A percentile compares a stretch with the other conserved stretches of the same genome.
These are phyloP conservation scores for Channa argus DNA, from an alignment of 2,113 vertebrate species.

Conservation along the genomic window DNA sequence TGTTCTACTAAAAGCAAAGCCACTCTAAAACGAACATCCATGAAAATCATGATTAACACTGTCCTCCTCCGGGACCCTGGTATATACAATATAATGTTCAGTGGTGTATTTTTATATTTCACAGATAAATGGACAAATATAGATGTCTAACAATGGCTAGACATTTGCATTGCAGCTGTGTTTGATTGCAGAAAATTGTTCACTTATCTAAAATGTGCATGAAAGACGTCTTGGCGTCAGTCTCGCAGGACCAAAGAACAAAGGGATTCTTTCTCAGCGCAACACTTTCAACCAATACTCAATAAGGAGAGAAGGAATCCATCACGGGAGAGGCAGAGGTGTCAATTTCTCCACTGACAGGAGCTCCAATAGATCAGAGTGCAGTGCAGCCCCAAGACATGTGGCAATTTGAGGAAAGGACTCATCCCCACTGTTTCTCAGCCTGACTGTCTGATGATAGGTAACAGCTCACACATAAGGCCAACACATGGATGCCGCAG, in stretches of 20 bases:
- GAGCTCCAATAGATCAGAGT: constrained; percentile 31
- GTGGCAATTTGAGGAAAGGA: constrained; percentile 10
- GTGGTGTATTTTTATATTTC: constrained; percentile 35
- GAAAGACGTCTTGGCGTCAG: constrained; percentile 27
- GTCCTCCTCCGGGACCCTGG: constrained; percentile 23
- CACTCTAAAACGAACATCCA: constrained; percentile 1
- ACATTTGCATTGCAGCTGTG: constrained; percentile 31
- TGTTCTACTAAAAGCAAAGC: constrained; percentile 11
- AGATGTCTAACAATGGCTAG: constrained; percentile 19
- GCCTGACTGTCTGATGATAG: constrained; percentile 29
- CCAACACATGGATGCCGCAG: constrained; percentile 52
- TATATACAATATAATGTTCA: constrained; percentile 7
- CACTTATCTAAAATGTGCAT: constrained; percentile 18
- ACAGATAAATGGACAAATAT: constrained; percentile 33
- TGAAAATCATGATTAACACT: constrained; percentile 36
- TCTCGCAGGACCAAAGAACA: constrained; percentile 43
- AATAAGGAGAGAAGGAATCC: constrained; percentile 34
- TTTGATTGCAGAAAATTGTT: constrained; percentile 44
- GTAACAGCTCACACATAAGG: constrained; percentile 24
- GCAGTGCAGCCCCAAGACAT: constrained; percentile 1
- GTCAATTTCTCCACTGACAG: constrained; percentile 22
- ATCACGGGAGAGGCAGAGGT: constrained; percentile 7
- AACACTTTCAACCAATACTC: constrained; percentile 20
- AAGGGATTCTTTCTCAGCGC: constrained; percentile 20
- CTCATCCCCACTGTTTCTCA: constrained; percentile 8